Percentiles rank a stretch among this genome's conserved stretches.
Conservation (phyloP, 2,113 vertebrate species). For the Sminthopsis crassicaudata region DNA sequence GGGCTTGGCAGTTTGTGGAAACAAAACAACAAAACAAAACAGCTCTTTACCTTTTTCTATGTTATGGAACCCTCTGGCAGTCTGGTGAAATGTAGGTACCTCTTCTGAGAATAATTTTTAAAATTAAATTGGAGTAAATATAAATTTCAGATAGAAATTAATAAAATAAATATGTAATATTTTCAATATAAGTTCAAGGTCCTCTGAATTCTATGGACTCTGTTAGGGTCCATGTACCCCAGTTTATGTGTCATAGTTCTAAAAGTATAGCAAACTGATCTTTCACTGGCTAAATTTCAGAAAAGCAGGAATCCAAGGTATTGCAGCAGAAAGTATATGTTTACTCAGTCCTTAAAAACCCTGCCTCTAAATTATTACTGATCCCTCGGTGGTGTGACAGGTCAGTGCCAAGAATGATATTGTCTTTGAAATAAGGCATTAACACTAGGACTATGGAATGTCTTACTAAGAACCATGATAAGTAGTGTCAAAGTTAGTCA, state of each 20-base stretch:
- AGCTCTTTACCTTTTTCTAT: not conserved
- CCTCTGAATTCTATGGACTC: not conserved
- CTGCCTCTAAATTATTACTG: not conserved
- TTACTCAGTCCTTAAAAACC: not conserved
- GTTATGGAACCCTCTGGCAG: not conserved
- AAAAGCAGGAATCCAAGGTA: not conserved
- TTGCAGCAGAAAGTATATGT: not conserved
- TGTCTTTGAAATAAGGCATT: not conserved
- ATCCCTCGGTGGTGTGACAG: not conserved
- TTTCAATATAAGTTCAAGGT: not conserved
- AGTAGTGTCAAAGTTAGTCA: slow-evolving; percentile 6
- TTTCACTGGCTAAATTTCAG: not conserved
- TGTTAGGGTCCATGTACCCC: not conserved
- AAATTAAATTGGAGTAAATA: not conserved
- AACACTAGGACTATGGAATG: not conserved
- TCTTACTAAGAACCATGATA: not conserved
- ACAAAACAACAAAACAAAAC: not conserved
- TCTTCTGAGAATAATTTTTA: not conserved
- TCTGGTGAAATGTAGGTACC: not conserved
- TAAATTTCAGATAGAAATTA: not conserved
- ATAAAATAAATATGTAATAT: not conserved
- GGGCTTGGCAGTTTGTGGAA: not conserved
- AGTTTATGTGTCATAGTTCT: not conserved
- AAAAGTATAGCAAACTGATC: not conserved
- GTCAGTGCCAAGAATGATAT: not conserved